A percentile compares a stretch with the other conserved stretches of the same genome.
phyloP scores from a whole-genome alignment of 2,797 vertebrate genomes.

The Cebuella pygmaea region DNA sequence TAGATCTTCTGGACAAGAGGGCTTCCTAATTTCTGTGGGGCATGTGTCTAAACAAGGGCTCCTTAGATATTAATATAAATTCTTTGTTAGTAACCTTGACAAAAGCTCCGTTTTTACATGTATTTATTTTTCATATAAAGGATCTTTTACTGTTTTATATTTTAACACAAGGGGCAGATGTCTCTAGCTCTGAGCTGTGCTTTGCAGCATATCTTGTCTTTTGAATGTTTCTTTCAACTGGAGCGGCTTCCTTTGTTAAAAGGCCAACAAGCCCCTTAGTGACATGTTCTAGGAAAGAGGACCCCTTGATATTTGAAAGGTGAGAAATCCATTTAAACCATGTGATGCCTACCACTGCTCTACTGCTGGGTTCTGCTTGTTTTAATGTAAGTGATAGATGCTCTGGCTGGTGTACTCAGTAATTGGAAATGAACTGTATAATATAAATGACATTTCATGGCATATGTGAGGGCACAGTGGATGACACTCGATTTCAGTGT shows the following conservation, averaged over 20 bases:
- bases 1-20: neutral
- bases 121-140: conserved; percentile 58
- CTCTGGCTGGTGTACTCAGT: conserved; percentile 84
- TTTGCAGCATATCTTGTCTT: conserved; percentile 77
- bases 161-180: conserved; percentile 69
- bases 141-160: conserved; percentile 62
- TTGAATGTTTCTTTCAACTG: conserved; percentile 78
- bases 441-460: conserved; percentile 91
- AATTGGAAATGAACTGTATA: conserved; percentile 90
- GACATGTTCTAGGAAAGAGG: conserved; percentile 79
- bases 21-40: neutral
- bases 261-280: conserved; percentile 78
- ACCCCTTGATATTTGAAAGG: conserved; percentile 86
- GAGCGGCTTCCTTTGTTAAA: conserved; percentile 80
- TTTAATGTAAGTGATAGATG: conserved; percentile 82
- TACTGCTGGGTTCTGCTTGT: conserved; percentile 76
- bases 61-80: neutral
- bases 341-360: conserved; percentile 76
- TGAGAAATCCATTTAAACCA: conserved; percentile 84
- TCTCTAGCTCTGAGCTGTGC: conserved; percentile 57
- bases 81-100: neutral
- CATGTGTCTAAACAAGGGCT: conserved; percentile 24
- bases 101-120: neutral
- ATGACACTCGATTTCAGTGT: conserved; percentile 68
- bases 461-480: conserved; percentile 85